phyloP scores from a whole-genome alignment of 1,140 invertebrate species.

The Lineus longissimus region DNA sequence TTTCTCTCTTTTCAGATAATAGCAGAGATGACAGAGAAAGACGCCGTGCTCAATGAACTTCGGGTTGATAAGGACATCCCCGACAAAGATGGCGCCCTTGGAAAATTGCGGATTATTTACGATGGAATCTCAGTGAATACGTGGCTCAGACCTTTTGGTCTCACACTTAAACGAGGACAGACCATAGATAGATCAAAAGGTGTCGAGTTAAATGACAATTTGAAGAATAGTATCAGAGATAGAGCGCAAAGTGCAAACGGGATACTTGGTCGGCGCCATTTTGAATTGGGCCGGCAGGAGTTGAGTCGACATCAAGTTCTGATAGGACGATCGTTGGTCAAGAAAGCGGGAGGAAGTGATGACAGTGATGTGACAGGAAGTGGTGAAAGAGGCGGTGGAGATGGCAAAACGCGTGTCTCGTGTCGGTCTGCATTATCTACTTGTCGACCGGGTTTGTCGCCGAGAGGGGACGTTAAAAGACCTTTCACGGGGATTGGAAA shows the following conservation, averaged over 20 bases:
- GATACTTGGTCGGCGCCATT: conserved; percentile 12
- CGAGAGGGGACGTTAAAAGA: neutral
- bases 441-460: neutral
- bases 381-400: neutral
- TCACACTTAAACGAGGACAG: conserved; percentile 3
- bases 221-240: neutral
- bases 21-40: neutral
- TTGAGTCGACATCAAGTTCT: conserved; percentile 8
- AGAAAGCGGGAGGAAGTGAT: neutral
- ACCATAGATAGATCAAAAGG: neutral
- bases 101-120: conserved; percentile 7
- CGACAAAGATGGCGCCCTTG: neutral
- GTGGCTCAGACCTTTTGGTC: conserved; percentile 4
- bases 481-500: neutral
- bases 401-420: neutral
- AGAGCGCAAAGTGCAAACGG: conserved; percentile 1
- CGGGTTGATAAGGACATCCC: conserved; percentile 6
- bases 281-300: conserved; percentile 7
- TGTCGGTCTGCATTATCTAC: neutral
- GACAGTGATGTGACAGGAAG: neutral
- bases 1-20: no score
- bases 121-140: conserved; percentile 9
- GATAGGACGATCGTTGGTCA: neutral
- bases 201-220: neutral
- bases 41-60: neutral